These are phyloP conservation scores for Episyrphus balteatus DNA, from an alignment of 1,140 invertebrate genomes.

Conservation along the genomic window DNA sequence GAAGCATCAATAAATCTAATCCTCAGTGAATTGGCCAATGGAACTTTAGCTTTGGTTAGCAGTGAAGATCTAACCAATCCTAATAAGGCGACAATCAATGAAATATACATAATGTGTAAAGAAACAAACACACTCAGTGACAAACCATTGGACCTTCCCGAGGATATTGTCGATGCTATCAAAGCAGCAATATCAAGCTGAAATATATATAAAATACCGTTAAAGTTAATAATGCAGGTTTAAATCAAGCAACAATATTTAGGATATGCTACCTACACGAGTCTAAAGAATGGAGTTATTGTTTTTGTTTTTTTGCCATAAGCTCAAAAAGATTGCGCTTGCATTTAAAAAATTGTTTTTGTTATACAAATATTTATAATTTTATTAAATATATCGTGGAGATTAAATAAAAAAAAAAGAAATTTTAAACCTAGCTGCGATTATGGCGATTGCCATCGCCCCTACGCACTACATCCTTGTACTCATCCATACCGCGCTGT, in stretches of 20 bases:
- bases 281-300: no score
- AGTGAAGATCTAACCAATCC: constrained; percentile 22
- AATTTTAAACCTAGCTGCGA: constrained; percentile 48
- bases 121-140: constrained; percentile 29
- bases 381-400: no score
- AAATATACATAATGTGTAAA: constrained; percentile 37
- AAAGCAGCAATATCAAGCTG: no score
- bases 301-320: no score
- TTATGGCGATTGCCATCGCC: constrained; percentile 84
- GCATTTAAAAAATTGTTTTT: no score
- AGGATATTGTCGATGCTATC: constrained; percentile 35
- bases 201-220: no score
- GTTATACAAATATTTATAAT: no score
- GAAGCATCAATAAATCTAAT: constrained; percentile 30
- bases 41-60: constrained; percentile 36
- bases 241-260: no score
- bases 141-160: constrained; percentile 33
- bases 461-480: constrained; percentile 77
- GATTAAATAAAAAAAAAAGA: no score
- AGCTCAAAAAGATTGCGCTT: no score
- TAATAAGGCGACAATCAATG: constrained; percentile 27
- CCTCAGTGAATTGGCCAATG: constrained; percentile 23
- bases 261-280: no score
- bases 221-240: no score
- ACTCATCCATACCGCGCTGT: constrained; percentile 74